phyloP scores from a whole-genome alignment of 2,797 vertebrate species.

The Trichosurus vulpecula region DNA sequence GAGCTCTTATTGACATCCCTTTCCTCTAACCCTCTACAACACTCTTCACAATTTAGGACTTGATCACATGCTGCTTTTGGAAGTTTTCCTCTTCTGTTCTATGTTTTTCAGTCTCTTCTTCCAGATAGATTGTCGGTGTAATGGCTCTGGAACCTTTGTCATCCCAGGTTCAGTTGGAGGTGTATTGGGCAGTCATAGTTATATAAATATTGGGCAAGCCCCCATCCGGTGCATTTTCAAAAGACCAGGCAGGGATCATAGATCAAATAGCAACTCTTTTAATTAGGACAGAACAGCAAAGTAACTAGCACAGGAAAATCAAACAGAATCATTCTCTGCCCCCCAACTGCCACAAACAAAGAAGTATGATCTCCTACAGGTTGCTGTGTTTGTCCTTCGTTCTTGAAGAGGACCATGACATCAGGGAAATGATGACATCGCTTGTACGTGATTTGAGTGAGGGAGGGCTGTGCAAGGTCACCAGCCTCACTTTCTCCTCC shows the following conservation, averaged over 20 bases:
- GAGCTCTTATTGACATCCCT: too few species aligned
- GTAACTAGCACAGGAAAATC: background rate
- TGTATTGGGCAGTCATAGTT: background rate
- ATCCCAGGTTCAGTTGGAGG: background rate
- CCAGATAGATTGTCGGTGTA: background rate
- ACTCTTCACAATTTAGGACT: too few species aligned
- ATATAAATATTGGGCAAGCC: background rate
- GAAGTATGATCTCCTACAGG: background rate
- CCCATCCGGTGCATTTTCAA: background rate
- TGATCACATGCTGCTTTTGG: too few species aligned
- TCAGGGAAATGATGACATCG: too few species aligned
- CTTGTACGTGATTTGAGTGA: too few species aligned
- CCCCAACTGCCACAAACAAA: background rate
- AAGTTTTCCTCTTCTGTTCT: too few species aligned
- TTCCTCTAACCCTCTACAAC: too few species aligned
- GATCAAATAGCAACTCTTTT: background rate
- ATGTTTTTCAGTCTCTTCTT: too few species aligned
- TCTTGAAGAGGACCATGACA: too few species aligned
- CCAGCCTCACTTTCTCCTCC: too few species aligned
- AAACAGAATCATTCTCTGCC: background rate
- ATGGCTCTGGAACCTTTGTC: background rate
- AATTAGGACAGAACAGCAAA: background rate
- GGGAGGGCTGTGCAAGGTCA: too few species aligned
- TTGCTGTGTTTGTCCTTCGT: too few species aligned
- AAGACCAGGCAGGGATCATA: background rate